A percentile compares a stretch with the other conserved stretches of the same genome.
These are phyloP conservation scores for Auanema freiburgensis DNA, from an alignment of 2,888 invertebrate species.

Conservation along the genomic window DNA sequence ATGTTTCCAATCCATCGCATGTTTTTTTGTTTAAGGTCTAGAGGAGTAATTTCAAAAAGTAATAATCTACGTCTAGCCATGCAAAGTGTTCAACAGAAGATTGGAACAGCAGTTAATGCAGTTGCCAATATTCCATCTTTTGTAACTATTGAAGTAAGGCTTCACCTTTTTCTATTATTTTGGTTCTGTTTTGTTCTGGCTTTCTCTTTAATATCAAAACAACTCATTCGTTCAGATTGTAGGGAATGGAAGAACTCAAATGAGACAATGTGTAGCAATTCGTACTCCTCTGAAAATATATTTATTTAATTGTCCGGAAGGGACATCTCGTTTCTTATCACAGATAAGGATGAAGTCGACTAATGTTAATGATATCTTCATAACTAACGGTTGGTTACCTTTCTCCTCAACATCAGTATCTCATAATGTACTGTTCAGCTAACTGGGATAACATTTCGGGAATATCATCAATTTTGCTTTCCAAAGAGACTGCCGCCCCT, in stretches of 20 bases:
- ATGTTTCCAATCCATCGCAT: not conserved
- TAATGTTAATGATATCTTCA: conserved; percentile 53
- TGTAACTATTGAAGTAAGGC: conserved; percentile 38
- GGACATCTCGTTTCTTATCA: conserved; percentile 44
- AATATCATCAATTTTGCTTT: conserved; percentile 52
- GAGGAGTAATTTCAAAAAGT: conserved; percentile 33
- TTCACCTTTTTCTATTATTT: not conserved
- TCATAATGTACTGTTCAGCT: conserved; percentile 31
- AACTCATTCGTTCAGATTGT: conserved; percentile 41
- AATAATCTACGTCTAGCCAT: conserved; percentile 39
- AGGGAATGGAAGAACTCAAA: conserved; percentile 58
- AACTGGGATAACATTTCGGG: conserved; percentile 59
- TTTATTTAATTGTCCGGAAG: conserved; percentile 62
- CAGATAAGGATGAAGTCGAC: conserved; percentile 42
- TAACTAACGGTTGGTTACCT: conserved; percentile 46
- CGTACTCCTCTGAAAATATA: conserved; percentile 55
- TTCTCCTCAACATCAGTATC: not conserved
- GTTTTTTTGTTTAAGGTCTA: conserved; percentile 32
- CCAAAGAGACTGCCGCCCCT: conserved; percentile 45
- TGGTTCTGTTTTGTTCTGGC: not conserved
- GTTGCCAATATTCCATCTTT: conserved; percentile 41
- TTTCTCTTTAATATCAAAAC: not conserved
- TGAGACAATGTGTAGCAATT: conserved; percentile 50
- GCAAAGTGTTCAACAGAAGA: conserved; percentile 41
- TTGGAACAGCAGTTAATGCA: conserved; percentile 33